Percentiles rank a stretch among this genome's conserved stretches.
phyloP scores from a whole-genome alignment of 2,888 invertebrate genomes.

The Theodoxus fluviatilis region DNA sequence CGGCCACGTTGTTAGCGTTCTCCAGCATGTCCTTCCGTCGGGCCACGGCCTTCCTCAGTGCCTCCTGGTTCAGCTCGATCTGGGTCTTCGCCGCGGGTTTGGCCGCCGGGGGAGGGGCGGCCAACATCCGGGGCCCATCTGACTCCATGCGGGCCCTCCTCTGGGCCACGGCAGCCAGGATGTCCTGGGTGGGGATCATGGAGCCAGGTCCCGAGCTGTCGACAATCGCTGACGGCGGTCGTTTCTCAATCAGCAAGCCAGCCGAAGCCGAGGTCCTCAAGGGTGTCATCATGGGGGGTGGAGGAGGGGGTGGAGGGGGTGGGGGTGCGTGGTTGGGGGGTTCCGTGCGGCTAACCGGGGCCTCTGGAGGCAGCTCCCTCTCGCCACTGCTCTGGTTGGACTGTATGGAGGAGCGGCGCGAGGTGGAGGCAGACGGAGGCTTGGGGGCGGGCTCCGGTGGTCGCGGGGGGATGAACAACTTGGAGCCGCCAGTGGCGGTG shows the following conservation, averaged over 20 bases:
- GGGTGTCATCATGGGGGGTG: slow-evolving; percentile 17
- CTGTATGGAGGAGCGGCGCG: slow-evolving; percentile 17
- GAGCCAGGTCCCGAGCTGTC: slow-evolving; percentile 36
- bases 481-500: slow-evolving; percentile 26
- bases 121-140: slow-evolving; percentile 42
- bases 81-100: slow-evolving; percentile 29
- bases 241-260: no score
- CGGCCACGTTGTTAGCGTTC: slow-evolving; percentile 40
- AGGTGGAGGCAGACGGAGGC: slow-evolving; percentile 28
- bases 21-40: slow-evolving; percentile 52
- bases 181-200: slow-evolving; percentile 41
- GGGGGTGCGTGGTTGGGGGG: no score
- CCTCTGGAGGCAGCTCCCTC: background rate
- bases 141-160: slow-evolving; percentile 49
- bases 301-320: no score
- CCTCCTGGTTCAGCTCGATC: slow-evolving; percentile 47
- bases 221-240: slow-evolving; percentile 34
- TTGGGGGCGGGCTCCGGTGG: slow-evolving; percentile 36
- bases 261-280: no score
- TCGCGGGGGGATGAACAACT: slow-evolving; percentile 32
- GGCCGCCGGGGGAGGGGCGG: slow-evolving; percentile 26
- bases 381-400: background rate
- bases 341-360: no score
- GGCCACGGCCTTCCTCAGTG: slow-evolving; percentile 60
- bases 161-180: slow-evolving; percentile 56